These are phyloP conservation scores for Hiodon alosoides DNA, from an alignment of 2,113 vertebrate genomes.

Conservation along the genomic window DNA sequence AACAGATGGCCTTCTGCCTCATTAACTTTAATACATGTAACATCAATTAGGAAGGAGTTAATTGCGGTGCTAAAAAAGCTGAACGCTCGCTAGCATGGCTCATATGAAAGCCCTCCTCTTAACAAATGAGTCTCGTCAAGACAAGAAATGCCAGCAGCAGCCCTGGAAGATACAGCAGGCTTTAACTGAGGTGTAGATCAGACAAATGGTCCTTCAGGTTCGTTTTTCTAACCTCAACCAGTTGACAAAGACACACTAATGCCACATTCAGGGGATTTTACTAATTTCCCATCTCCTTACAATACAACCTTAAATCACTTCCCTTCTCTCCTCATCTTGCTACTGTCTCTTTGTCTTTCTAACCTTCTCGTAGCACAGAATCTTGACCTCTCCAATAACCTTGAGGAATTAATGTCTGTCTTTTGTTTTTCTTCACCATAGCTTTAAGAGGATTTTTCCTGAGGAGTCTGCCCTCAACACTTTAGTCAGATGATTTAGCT, in stretches of 20 bases:
- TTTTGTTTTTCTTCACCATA: not conserved
- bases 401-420: slow-evolving; percentile 33
- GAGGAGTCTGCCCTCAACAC: slow-evolving; percentile 22
- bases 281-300: slow-evolving; percentile 10
- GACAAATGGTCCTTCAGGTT: not conserved
- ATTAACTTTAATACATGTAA: slow-evolving; percentile 65
- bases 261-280: not conserved
- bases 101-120: slow-evolving; percentile 43
- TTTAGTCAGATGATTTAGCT: slow-evolving; percentile 35
- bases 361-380: not conserved
- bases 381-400: slow-evolving; percentile 21
- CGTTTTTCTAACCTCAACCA: slow-evolving; percentile 34
- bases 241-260: slow-evolving; percentile 9
- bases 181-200: slow-evolving; percentile 2
- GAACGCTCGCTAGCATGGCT: slow-evolving; percentile 42
- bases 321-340: slow-evolving; percentile 1
- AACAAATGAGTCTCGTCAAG: slow-evolving; percentile 47
- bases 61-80: slow-evolving; percentile 59
- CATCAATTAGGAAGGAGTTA: slow-evolving; percentile 63
- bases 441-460: slow-evolving; percentile 22
- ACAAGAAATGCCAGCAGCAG: slow-evolving; percentile 30
- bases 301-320: not conserved
- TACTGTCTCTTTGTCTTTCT: slow-evolving; percentile 7
- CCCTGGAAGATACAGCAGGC: slow-evolving; percentile 15
- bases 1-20: slow-evolving; percentile 64